Conservation (phyloP, 1,140 invertebrate species). For the Campoletis sonorensis region DNA sequence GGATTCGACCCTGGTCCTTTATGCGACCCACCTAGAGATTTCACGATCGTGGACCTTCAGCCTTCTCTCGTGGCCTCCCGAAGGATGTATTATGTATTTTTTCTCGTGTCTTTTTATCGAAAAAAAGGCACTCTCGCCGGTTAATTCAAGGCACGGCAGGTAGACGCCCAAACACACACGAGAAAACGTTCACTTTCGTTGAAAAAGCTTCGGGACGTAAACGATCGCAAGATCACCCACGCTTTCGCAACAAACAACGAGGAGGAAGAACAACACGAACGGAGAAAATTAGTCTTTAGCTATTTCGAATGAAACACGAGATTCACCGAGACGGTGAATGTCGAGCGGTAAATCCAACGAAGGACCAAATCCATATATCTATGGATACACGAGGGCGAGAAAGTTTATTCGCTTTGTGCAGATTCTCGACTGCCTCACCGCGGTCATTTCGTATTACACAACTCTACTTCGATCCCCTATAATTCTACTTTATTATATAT, state of each 20-base stretch:
- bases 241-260: slow-evolving; percentile 5
- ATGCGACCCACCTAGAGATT: not conserved
- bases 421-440: slow-evolving; percentile 22
- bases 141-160: slow-evolving; percentile 4
- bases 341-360: slow-evolving; percentile 17
- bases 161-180: not conserved
- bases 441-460: slow-evolving; percentile 30
- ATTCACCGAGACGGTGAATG: slow-evolving; percentile 15
- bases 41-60: slow-evolving; percentile 13
- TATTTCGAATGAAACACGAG: slow-evolving; percentile 24
- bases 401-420: slow-evolving; percentile 42
- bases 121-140: too few species aligned
- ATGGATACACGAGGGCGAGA: slow-evolving; percentile 19
- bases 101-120: not conserved
- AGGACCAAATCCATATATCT: not conserved
- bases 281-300: slow-evolving; percentile 26
- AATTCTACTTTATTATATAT: slow-evolving; percentile 14
- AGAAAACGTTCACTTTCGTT: slow-evolving; percentile 32
- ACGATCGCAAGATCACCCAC: slow-evolving; percentile 15
- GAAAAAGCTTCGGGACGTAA: not conserved
- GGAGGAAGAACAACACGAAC: slow-evolving; percentile 28
- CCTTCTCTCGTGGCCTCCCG: not conserved
- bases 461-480: not conserved
- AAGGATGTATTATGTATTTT: not conserved
- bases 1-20: slow-evolving; percentile 20